Evolutionary conservation across 2,797 vertebrate genomes (phyloP).

Genomic region (Acrossocheilus fasciatus): DNA sequence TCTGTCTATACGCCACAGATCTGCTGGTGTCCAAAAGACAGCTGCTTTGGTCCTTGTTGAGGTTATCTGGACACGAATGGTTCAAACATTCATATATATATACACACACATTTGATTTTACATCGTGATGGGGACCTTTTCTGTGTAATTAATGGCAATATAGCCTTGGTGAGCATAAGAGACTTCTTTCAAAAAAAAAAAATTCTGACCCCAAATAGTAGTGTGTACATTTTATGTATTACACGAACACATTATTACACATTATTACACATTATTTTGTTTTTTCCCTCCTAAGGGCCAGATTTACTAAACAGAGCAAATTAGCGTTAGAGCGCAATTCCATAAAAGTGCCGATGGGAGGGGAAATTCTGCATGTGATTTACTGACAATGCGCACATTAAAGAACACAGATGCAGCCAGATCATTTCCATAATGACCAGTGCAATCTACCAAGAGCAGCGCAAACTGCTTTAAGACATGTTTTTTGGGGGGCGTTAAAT

Average conservation of each 20-base stretch:
- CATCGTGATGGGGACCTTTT: background rate
- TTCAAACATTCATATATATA: background rate
- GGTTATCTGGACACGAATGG: background rate
- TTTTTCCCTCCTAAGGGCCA: background rate
- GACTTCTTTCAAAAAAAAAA: background rate
- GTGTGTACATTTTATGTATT: background rate
- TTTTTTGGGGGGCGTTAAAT: background rate
- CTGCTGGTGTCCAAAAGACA: background rate
- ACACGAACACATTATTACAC: background rate
- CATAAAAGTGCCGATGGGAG: background rate
- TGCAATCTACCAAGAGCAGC: too few species aligned
- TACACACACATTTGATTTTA: background rate
- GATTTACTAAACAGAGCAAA: background rate
- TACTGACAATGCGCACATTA: background rate
- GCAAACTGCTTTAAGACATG: background rate
- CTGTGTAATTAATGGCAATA: background rate
- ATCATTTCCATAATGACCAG: background rate
- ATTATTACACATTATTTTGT: background rate
- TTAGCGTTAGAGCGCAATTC: background rate
- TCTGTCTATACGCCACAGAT: constrained; percentile 21
- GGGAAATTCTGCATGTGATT: background rate
- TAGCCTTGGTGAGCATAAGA: background rate
- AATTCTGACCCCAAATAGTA: background rate
- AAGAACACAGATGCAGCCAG: background rate
- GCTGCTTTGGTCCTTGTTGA: background rate